These are phyloP conservation scores for Danaus chrysippus DNA, from an alignment of 2,888 invertebrate genomes.

Conservation along the genomic window DNA sequence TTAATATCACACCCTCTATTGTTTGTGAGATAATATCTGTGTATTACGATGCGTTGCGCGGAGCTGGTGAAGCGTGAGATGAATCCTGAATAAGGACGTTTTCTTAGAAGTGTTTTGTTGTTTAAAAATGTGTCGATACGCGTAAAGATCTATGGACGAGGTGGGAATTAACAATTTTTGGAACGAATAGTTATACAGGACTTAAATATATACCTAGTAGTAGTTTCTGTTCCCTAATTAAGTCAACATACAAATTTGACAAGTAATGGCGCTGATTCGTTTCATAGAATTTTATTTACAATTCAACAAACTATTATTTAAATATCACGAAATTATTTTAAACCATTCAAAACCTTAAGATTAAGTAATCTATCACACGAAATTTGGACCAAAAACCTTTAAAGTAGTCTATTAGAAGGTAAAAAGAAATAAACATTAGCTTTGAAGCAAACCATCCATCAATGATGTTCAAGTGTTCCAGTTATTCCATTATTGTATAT, in stretches of 20 bases:
- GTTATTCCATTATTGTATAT: constrained; percentile 6
- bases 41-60: constrained; percentile 48
- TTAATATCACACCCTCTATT: constrained; percentile 33
- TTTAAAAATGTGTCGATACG: constrained; percentile 56
- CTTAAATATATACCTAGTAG: neutral
- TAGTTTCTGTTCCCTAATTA: too few relatives aligned
- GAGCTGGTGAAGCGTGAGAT: constrained; percentile 43
- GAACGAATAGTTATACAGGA: constrained; percentile 2
- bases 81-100: constrained; percentile 57
- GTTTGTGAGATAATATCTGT: constrained; percentile 25
- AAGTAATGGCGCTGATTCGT: too few relatives aligned
- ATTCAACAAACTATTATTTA: too few relatives aligned
- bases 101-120: constrained; percentile 42
- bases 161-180: constrained; percentile 39
- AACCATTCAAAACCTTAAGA: too few relatives aligned
- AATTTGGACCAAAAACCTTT: too few relatives aligned
- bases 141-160: constrained; percentile 49
- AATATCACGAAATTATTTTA: too few relatives aligned
- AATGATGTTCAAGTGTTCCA: constrained; percentile 30
- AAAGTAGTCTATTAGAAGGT: too few relatives aligned
- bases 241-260: too few relatives aligned
- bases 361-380: too few relatives aligned
- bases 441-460: constrained; percentile 29
- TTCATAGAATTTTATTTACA: too few relatives aligned
- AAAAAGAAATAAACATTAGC: too few relatives aligned